phyloP scores from a whole-genome alignment of 2,888 invertebrate species.

The Gasteruption jaculator region DNA sequence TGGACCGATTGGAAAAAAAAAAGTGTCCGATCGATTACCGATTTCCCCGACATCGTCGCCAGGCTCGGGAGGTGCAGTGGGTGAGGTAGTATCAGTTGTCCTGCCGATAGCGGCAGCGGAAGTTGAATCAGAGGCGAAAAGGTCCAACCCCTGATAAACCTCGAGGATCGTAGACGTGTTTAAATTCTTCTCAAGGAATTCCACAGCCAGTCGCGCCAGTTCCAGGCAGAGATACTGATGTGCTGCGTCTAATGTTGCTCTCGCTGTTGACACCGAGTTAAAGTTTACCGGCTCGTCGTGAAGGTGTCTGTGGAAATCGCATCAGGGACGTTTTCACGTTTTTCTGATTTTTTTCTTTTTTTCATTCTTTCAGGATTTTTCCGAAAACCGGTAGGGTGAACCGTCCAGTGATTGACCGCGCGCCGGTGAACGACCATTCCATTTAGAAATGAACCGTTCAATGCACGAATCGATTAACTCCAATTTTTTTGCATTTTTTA shows the following conservation, averaged over 20 bases:
- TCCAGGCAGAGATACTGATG: slow-evolving; percentile 70
- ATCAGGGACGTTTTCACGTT: too few relatives aligned
- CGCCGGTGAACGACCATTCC: too few relatives aligned
- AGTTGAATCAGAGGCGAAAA: slow-evolving; percentile 33
- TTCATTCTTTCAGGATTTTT: too few relatives aligned
- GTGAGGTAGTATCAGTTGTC: slow-evolving; percentile 51
- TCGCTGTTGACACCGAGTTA: slow-evolving; percentile 62
- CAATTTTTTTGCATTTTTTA: too few relatives aligned
- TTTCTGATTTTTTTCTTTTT: too few relatives aligned
- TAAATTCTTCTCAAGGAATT: slow-evolving; percentile 63
- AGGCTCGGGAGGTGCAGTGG: slow-evolving; percentile 54
- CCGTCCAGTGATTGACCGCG: too few relatives aligned
- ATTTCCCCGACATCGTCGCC: slow-evolving; percentile 38
- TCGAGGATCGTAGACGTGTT: slow-evolving; percentile 63
- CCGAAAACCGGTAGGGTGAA: too few relatives aligned
- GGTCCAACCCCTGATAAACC: slow-evolving; percentile 58
- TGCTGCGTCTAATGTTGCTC: slow-evolving; percentile 69
- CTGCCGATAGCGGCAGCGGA: too few relatives aligned
- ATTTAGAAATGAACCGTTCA: too few relatives aligned
- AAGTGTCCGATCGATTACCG: too few relatives aligned
- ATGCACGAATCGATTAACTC: too few relatives aligned
- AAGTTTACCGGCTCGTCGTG: slow-evolving; percentile 62
- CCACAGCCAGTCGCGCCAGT: slow-evolving; percentile 65
- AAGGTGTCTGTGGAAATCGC: slow-evolving; percentile 57
- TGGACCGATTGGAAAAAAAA: too few relatives aligned